Evolutionary conservation across 2,888 invertebrate species (phyloP).

Genomic region (Cordilura impudica): DNA sequence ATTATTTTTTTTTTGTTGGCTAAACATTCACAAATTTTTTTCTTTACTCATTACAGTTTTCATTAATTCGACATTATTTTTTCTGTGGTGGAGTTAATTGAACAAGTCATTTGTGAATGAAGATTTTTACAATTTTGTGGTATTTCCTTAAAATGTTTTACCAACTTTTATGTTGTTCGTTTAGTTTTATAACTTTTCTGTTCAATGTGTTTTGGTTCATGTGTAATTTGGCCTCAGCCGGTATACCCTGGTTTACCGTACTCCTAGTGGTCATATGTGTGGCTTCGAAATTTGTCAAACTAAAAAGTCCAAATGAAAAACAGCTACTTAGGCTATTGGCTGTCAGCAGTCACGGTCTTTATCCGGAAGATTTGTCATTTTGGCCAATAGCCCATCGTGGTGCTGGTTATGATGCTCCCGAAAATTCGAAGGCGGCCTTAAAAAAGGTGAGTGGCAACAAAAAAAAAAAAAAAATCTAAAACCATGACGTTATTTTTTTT

Average conservation of each 20-base stretch:
- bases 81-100: slow-evolving; percentile 33
- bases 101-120: slow-evolving; percentile 70
- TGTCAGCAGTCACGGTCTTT: slow-evolving; percentile 64
- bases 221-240: slow-evolving; percentile 75
- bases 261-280: slow-evolving; percentile 74
- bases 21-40: slow-evolving; percentile 25
- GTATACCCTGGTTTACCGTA: slow-evolving; percentile 76
- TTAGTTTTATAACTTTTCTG: slow-evolving; percentile 73
- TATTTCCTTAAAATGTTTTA: slow-evolving; percentile 76
- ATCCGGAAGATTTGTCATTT: slow-evolving; percentile 74
- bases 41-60: slow-evolving; percentile 40
- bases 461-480: not conserved
- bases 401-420: slow-evolving; percentile 77
- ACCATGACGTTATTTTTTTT: slow-evolving; percentile 56
- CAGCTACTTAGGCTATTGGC: slow-evolving; percentile 72
- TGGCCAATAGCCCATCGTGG: slow-evolving; percentile 77
- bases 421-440: slow-evolving; percentile 76
- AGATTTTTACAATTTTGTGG: slow-evolving; percentile 72
- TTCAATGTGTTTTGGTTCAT: slow-evolving; percentile 76
- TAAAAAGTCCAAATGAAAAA: slow-evolving; percentile 75
- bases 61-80: slow-evolving; percentile 4
- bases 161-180: slow-evolving; percentile 74
- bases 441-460: slow-evolving; percentile 71
- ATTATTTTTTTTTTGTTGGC: slow-evolving; percentile 40
- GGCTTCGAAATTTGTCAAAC: slow-evolving; percentile 76